These are phyloP conservation scores for Melanerpes aurifrons DNA, from an alignment of 2,113 vertebrate genomes.

Conservation along the genomic window DNA sequence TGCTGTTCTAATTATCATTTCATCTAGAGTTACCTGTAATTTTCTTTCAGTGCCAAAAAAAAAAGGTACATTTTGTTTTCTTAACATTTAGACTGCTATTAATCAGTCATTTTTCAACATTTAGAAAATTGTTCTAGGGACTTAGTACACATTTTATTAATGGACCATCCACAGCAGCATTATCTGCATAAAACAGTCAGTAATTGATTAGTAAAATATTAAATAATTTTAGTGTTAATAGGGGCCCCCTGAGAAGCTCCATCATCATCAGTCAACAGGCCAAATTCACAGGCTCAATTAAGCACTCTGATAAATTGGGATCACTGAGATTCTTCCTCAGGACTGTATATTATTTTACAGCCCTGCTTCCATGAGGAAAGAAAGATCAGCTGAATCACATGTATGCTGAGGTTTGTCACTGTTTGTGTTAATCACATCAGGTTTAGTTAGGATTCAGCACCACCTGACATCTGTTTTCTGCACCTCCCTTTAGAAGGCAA, in stretches of 20 bases:
- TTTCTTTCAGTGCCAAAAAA: constrained; percentile 71
- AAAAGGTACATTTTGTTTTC: constrained; percentile 58
- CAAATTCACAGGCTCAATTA: constrained; percentile 61
- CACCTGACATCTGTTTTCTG: background rate
- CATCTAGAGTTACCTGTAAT: constrained; percentile 72
- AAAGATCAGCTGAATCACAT: background rate
- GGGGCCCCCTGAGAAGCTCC: constrained; percentile 32
- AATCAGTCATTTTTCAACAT: constrained; percentile 71
- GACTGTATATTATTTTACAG: background rate
- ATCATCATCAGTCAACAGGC: constrained; percentile 58
- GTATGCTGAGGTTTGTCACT: background rate
- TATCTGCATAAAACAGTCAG: constrained; percentile 48
- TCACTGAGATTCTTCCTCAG: background rate
- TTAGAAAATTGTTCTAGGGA: constrained; percentile 47
- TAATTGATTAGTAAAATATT: constrained; percentile 76
- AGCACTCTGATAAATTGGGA: constrained; percentile 56
- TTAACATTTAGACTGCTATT: constrained; percentile 73
- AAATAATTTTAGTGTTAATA: constrained; percentile 74
- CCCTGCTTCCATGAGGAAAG: background rate
- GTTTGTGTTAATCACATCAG: background rate
- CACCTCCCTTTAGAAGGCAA: background rate
- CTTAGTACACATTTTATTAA: constrained; percentile 56
- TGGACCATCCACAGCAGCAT: constrained; percentile 21
- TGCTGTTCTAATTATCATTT: constrained; percentile 74
- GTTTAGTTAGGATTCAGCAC: background rate